Base-by-base conservation (phyloP, 2,888 invertebrate species). In the Acronicta leporina region DNA sequence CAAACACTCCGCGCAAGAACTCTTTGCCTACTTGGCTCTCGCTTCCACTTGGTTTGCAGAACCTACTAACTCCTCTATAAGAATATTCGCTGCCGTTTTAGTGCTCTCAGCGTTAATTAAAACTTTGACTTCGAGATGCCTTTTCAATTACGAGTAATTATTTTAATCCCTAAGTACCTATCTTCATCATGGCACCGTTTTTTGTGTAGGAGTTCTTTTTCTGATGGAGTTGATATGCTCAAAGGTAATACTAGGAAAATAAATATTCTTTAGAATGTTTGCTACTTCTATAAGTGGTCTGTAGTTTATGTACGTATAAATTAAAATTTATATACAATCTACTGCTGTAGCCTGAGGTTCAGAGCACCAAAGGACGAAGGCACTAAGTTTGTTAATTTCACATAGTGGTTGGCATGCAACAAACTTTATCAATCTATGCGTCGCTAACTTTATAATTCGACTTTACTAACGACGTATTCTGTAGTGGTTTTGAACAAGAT, bases 371-470 rank as follows among this genome's bases (percentile, higher is more conserved):
- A 85, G 87, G 84, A 83, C 82, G 81, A 82, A 77, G 78, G 81
- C 75, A 80, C 79, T 80, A 91, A 91, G 90, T 92, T 92, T 89
- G 90, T 89, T 88, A 91, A 92, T 91, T 90, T 87, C 87, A 87
- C 87, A 89, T 87, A 88, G 86, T 87, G 85, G 86, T 80, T 84
- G 72, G 85, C 80, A 79, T 84, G 87, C 87, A 86, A 84, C 86
- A 85, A 91, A 90, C 87, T 91, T 91, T 90, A 87, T 88, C 90
- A 90, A 91, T 89, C 84, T 87, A 85, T 87, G 84, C 77, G 81
- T 75, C 71, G 71, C 79, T 73, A 86, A 87, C 85, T 88, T 85
- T 80, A 80, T 85, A 84, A 85, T 80, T 77, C 73, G 64, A 57
- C 54, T 65, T 51, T 42, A 64, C 60, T 57, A 61, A 63, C 58